Evolutionary conservation across 2,888 invertebrate species (phyloP), one percentile per base, ranked within the genome.

Genomic region (Dryococelus australis): DNA sequence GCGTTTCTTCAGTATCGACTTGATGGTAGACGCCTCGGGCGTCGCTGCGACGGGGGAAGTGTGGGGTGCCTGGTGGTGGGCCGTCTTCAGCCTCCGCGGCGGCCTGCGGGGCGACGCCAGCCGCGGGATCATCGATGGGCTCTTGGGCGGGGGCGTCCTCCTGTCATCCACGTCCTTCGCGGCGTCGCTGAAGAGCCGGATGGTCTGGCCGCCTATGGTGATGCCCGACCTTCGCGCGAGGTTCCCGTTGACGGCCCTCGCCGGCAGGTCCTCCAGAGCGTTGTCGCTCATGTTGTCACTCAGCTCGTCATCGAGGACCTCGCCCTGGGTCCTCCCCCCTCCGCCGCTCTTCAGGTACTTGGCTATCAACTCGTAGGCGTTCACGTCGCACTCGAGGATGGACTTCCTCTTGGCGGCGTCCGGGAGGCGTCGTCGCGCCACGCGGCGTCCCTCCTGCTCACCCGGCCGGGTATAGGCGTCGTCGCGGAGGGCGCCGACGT

Each of bases 341-440:
- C n/a, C n/a, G 28, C 90, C 90, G 43, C 90, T 89, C 0, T 89
- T 90, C 85, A 90, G 88, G 85, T 89, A 91, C 89, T 91, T 93
- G 91, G 96, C 95, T 90, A 97, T 95, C 91, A 97, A 93, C 89
- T 97, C 96, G 91, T 97, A 97, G 5, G 97, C 97, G 92, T 97
- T 97, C 80, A 97, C 96, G 91, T 96, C 95, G 93, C 97, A 97
- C 90, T 97, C 96, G 81, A 97, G 93, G 89, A 97, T 97, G 27
- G 97, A 97, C 89, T 95, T 95, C 84, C 90, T 80, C 81, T 88
- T 88, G 43, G 9, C 96, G 92, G 24, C 92, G 92, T 86, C 91
- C 89, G 13, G 91, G 90, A 28, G 91, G 47, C 93, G n/a, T n/a
- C 93, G 89, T 93, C 93, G 88, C 93, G 92, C 92, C 93, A 93